Evolutionary conservation across 2,888 invertebrate genomes (phyloP), one percentile per base, ranked within the genome.

Genomic region (Trachelus troglodyta): DNA sequence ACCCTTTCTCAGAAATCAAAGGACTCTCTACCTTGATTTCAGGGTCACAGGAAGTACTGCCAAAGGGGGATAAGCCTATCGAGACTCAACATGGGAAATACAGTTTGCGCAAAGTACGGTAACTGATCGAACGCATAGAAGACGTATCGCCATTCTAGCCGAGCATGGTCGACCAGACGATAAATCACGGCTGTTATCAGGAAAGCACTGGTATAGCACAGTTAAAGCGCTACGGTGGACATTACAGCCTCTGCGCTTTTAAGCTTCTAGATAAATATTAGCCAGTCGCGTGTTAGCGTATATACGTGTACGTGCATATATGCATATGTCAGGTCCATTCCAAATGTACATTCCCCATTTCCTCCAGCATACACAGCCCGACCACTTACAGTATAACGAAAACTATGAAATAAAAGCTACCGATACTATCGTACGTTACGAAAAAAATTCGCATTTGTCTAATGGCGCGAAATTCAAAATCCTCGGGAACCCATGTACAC

Each of bases 151-250:
- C 34, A 31, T 74, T 74, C 35, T 35, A n/a, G 23, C 34, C 34
- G 34, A 33, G 33, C 74, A n/a, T 23, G 33, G n/a, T 11, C 35
- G 12, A n/a, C 74, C 74, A 9, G 74, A 35, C 35, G 74, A 74
- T 74, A 74, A 74, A 74, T 74, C 74, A 74, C 74, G 34, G 74
- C n/a, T 34, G 74, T 74, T 74, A 74, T 74, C 74, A 74, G 34
- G 74, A 74, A 35, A 35, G 74, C 74, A 74, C 74, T 23, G 74
- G 40, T 34, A 34, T 74, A 34, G 74, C 35, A 74, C 74, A n/a
- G 74, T n/a, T n/a, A 31, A 34, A 31, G 74, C 74, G 74, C 23
- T 74, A 34, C 74, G 34, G 34, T 74, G 74, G 74, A 74, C 74
- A 74, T 74, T 34, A 34, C 35, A 34, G 74, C 34, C 69, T 30